phyloP scores from a whole-genome alignment of 2,797 vertebrate species.

The Tenualosa thibaudeaui region DNA sequence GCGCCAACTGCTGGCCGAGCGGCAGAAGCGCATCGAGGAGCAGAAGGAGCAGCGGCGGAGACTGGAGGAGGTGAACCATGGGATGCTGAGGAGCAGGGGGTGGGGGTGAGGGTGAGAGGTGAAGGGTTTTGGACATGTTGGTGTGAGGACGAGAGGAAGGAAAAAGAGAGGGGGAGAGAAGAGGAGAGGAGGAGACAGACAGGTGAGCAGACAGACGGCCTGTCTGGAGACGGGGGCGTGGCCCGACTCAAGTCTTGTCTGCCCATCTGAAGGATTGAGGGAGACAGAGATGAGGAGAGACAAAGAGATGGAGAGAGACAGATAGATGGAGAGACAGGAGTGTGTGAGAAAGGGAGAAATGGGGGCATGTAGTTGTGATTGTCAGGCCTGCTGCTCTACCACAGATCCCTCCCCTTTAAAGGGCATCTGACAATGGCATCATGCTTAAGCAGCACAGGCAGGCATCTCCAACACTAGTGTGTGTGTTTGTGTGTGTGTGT shows the following conservation, averaged over 20 bases:
- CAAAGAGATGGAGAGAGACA: no score
- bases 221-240: background rate
- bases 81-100: background rate
- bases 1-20: constrained; percentile 91
- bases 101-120: background rate
- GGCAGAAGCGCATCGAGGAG: constrained; percentile 98
- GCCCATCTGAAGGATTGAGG: no score
- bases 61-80: constrained; percentile 86
- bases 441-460: background rate
- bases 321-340: no score
- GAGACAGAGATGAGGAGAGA: no score
- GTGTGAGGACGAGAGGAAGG: background rate
- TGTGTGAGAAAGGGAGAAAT: background rate
- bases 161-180: background rate
- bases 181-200: background rate
- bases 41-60: constrained; percentile 95
- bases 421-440: background rate
- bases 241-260: background rate
- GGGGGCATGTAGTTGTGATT: background rate
- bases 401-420: background rate
- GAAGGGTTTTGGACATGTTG: background rate
- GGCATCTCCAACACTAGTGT: background rate
- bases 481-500: background rate
- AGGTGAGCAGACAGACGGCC: background rate
- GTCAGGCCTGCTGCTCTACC: background rate